These are phyloP conservation scores for Ariolimax columbianus DNA, from an alignment of 2,888 invertebrate genomes.

Conservation along the genomic window DNA sequence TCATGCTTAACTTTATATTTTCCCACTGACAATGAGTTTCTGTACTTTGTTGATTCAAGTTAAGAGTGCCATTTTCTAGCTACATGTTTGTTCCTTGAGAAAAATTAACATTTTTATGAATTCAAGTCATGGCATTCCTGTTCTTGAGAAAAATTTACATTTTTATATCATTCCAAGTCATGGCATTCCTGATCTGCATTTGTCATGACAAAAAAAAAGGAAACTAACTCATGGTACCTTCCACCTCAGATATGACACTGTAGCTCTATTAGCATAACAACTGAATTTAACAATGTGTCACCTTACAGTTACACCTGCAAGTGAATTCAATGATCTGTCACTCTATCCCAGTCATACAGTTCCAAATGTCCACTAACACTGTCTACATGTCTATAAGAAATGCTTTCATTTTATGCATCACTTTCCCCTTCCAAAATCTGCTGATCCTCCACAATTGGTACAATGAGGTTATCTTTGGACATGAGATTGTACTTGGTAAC, in stretches of 20 bases:
- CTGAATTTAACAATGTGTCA: not conserved
- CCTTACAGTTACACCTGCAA: not conserved
- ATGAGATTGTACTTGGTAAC: constrained; percentile 98
- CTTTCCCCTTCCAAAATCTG: constrained; percentile 67
- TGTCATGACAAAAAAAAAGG: not conserved
- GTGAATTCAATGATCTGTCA: too few species aligned
- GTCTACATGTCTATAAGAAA: not conserved
- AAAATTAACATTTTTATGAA: too few species aligned
- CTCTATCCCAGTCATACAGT: not conserved
- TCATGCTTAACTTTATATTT: too few species aligned
- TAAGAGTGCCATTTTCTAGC: too few species aligned
- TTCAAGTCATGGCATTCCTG: too few species aligned
- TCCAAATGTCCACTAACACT: not conserved
- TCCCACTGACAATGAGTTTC: too few species aligned
- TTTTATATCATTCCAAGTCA: too few species aligned
- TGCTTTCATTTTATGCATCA: constrained; percentile 59
- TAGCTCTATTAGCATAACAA: not conserved
- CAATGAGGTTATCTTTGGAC: constrained; percentile 98
- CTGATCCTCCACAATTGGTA: constrained; percentile 87
- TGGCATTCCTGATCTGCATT: too few species aligned
- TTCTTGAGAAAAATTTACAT: too few species aligned
- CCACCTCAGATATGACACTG: not conserved
- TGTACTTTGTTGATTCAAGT: too few species aligned
- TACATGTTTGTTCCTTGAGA: too few species aligned
- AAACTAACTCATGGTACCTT: not conserved